These are phyloP conservation scores for Trogon melanurus DNA, from an alignment of 2,113 vertebrate genomes.

Conservation along the genomic window DNA sequence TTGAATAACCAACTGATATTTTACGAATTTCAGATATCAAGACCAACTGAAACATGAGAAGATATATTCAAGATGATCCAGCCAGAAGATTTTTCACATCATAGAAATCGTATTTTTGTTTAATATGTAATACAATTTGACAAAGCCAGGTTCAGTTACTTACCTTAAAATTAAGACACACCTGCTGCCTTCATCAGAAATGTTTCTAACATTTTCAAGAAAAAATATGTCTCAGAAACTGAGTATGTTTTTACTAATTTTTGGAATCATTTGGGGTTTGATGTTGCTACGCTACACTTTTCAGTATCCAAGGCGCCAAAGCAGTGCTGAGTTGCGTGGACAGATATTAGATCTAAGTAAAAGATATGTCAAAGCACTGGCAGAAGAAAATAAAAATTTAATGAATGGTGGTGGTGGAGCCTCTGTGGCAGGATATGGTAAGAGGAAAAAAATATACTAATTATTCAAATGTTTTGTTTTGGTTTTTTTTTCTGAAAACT, in stretches of 20 bases:
- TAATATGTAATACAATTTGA: slow-evolving; percentile 17
- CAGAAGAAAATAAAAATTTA: slow-evolving; percentile 90
- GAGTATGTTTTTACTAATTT: slow-evolving; percentile 89
- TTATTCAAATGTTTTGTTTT: neutral
- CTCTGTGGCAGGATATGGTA: slow-evolving; percentile 96
- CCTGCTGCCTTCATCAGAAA: slow-evolving; percentile 70
- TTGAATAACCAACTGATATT: slow-evolving; percentile 22
- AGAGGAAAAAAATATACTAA: slow-evolving; percentile 14
- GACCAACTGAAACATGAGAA: slow-evolving; percentile 7
- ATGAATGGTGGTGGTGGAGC: slow-evolving; percentile 83
- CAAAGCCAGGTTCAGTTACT: slow-evolving; percentile 3
- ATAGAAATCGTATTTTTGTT: slow-evolving; percentile 1
- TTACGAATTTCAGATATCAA: slow-evolving; percentile 60
- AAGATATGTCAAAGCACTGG: slow-evolving; percentile 93
- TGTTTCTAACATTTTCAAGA: slow-evolving; percentile 88
- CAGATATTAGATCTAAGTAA: slow-evolving; percentile 95
- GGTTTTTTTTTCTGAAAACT: neutral
- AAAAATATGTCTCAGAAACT: slow-evolving; percentile 97
- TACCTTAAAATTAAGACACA: neutral
- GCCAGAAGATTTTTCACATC: slow-evolving; percentile 35
- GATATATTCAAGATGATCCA: slow-evolving; percentile 57
- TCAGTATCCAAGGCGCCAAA: slow-evolving; percentile 91
- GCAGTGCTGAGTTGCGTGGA: slow-evolving; percentile 90
- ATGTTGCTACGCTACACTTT: slow-evolving; percentile 94
- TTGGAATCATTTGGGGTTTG: slow-evolving; percentile 93